Conservation (phyloP, 2,888 invertebrate species). For the Blomia tropicalis region DNA sequence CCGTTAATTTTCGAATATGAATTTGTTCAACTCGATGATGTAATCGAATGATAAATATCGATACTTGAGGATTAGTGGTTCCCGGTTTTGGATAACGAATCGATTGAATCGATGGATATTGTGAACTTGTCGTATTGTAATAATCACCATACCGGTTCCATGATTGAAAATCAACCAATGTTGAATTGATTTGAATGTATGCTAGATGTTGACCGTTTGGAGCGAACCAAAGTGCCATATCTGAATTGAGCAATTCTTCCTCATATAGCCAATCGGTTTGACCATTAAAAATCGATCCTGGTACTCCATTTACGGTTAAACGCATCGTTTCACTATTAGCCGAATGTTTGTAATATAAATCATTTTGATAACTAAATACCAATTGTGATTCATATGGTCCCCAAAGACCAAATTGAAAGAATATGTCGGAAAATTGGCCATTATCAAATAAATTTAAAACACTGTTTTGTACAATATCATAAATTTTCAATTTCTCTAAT, state of each 20-base stretch:
- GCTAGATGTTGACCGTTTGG: constrained; percentile 35
- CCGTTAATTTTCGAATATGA: background rate
- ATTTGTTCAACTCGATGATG: constrained; percentile 6
- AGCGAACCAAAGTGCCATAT: constrained; percentile 40
- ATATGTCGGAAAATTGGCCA: background rate
- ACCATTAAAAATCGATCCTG: constrained; percentile 56
- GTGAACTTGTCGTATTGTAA: constrained; percentile 24
- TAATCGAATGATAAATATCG: constrained; percentile 31
- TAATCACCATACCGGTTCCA: constrained; percentile 27
- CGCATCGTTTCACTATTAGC: constrained; percentile 10
- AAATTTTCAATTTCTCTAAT: constrained; percentile 16
- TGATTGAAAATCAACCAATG: constrained; percentile 32
- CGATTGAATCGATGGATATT: constrained; percentile 8
- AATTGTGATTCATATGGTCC: constrained; percentile 29
- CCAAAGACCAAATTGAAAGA: constrained; percentile 29
- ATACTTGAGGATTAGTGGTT: constrained; percentile 27
- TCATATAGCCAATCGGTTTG: constrained; percentile 40
- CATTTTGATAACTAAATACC: constrained; percentile 28
- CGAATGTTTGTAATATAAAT: constrained; percentile 39
- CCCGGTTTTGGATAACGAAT: constrained; percentile 28
- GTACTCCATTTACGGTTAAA: constrained; percentile 22
- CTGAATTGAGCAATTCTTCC: constrained; percentile 41
- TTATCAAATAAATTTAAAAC: constrained; percentile 13
- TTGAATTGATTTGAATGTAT: constrained; percentile 37
- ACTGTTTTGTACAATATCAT: constrained; percentile 15